phyloP scores from a whole-genome alignment of 2,113 vertebrate genomes.

The Oophaga pumilio region DNA sequence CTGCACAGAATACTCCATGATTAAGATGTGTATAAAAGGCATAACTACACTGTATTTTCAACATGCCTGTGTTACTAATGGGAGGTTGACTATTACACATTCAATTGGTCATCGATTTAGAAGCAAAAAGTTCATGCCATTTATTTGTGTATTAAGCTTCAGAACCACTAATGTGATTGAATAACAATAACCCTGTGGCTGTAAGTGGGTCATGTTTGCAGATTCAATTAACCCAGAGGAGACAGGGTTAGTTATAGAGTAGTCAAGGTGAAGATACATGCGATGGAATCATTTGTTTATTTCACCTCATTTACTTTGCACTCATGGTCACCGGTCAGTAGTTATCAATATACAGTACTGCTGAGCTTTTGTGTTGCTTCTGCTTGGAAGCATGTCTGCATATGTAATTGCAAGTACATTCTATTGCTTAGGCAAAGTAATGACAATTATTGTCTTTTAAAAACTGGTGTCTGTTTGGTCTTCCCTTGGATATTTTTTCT shows the following conservation, averaged over 20 bases:
- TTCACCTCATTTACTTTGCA: neutral
- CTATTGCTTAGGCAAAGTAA: conserved; percentile 22
- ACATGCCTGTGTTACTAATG: too few species aligned
- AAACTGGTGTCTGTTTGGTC: conserved; percentile 14
- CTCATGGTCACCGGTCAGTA: neutral
- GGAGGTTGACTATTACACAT: too few species aligned
- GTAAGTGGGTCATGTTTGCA: neutral
- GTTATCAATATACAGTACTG: conserved; percentile 10
- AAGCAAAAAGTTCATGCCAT: too few species aligned
- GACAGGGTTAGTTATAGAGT: neutral
- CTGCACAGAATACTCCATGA: too few species aligned
- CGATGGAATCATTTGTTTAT: neutral
- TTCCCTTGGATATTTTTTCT: conserved; percentile 5
- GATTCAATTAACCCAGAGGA: neutral
- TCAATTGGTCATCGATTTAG: too few species aligned
- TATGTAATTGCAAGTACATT: conserved; percentile 16
- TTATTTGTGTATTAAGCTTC: too few species aligned
- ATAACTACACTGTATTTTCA: too few species aligned
- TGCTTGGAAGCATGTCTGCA: conserved; percentile 16
- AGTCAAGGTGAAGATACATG: conserved; percentile 1
- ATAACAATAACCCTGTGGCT: neutral
- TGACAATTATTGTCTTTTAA: conserved; percentile 18
- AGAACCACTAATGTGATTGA: too few species aligned
- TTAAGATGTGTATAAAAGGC: too few species aligned
- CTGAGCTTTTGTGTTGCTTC: conserved; percentile 2